Evolutionary conservation across 2,797 vertebrate species (phyloP).

Genomic region (Darevskia nairensis): DNA sequence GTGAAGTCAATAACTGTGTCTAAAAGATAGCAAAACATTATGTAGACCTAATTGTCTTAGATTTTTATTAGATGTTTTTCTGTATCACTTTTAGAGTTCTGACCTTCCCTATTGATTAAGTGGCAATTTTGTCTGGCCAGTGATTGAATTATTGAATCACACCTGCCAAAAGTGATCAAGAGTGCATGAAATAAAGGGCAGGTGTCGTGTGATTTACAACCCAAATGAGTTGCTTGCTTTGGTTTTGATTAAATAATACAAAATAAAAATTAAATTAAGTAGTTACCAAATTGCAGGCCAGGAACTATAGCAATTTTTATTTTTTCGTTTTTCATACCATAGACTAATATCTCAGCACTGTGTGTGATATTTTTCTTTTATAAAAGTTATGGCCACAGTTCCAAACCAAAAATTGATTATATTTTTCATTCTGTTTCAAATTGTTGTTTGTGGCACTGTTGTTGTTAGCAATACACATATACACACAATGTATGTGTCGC

Average conservation of each 20-base stretch:
- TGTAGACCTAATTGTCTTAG: constrained; percentile 42
- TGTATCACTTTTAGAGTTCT: constrained; percentile 68
- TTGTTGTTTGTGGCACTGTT: not conserved
- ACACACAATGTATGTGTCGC: not conserved
- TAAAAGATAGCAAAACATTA: constrained; percentile 51
- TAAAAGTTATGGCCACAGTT: not conserved
- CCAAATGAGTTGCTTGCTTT: constrained; percentile 76
- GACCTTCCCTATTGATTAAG: constrained; percentile 77
- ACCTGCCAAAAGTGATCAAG: constrained; percentile 75
- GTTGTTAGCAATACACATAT: not conserved
- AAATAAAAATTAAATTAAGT: constrained; percentile 72
- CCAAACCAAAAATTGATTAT: not conserved
- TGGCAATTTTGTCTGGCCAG: constrained; percentile 77
- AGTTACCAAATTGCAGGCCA: constrained; percentile 67
- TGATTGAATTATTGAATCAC: constrained; percentile 79
- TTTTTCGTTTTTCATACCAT: constrained; percentile 54
- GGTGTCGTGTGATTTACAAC: constrained; percentile 77
- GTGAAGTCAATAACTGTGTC: constrained; percentile 40
- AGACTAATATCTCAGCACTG: constrained; percentile 46
- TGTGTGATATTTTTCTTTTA: constrained; percentile 17
- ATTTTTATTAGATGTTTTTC: constrained; percentile 58
- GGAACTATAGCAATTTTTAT: constrained; percentile 61
- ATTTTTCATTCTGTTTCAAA: not conserved
- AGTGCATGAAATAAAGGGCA: constrained; percentile 75
- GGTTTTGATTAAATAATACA: constrained; percentile 77